A percentile compares a stretch with the other conserved stretches of the same genome.
Conservation (phyloP, 2,888 invertebrate genomes). For the Aleiodes leptofemur region DNA sequence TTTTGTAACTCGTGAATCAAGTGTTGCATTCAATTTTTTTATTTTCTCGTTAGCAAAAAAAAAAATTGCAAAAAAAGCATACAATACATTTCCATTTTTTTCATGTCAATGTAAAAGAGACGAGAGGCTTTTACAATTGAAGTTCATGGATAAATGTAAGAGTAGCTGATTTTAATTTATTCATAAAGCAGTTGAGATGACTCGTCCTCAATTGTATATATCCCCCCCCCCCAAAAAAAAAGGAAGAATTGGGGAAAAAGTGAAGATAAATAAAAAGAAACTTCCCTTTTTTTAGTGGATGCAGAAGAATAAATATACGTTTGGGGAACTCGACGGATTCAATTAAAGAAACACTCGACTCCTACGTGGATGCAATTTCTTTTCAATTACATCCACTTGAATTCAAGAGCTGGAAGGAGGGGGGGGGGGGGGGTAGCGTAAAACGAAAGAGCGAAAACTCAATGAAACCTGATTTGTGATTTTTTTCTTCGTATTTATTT, state of each 20-base stretch:
- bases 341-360: conserved; percentile 52
- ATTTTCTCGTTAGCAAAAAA: background rate
- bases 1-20: conserved; percentile 45
- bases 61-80: background rate
- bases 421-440: conserved; percentile 5
- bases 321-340: conserved; percentile 43
- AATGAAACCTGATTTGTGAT: conserved; percentile 16
- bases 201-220: background rate
- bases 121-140: background rate
- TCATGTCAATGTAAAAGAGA: conserved; percentile 1
- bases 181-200: background rate
- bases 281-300: conserved; percentile 11
- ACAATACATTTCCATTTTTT: background rate
- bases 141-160: background rate
- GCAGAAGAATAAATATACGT: conserved; percentile 24
- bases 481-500: conserved; percentile 2
- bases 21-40: background rate
- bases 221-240: background rate
- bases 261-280: conserved; percentile 8
- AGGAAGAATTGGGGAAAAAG: background rate
- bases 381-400: conserved; percentile 55
- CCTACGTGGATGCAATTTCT: conserved; percentile 54
- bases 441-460: conserved; percentile 21
- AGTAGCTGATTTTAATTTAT: conserved; percentile 17
- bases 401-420: conserved; percentile 23